Base-by-base conservation (phyloP, 1,140 invertebrate species). In the Panagrolaimus sp. region DNA sequence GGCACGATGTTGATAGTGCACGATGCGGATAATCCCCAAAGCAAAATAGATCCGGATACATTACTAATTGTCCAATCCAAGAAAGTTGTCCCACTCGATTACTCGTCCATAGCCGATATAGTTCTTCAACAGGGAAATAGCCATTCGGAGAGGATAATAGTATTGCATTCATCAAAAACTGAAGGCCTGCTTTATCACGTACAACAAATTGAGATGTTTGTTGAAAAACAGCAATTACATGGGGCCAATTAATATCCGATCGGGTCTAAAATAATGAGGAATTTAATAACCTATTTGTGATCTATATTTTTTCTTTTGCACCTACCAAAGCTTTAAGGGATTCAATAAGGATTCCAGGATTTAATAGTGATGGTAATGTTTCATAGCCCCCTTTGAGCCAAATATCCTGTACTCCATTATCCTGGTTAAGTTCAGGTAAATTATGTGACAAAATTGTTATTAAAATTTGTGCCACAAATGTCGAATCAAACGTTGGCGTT, bases 21-120 rank as follows among this genome's bases (percentile, higher is more conserved):
- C 90, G 90, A 83, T 90, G 92, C 0, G 90, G 89, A 85, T 92
- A 90, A 84, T 97, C 94, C 63, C 91, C 90, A 83, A 97, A 92
- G 81, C 91, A 93, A 84, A 97, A 95, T 43, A 97, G 88, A 84
- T 97, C 94, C 0, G 91, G 89, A 85, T 92, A 89, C 28, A 84
- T 83, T 1, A 97, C 21, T 28, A 58, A 21, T 28, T 26, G 12
- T 58, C 52, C 52, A 28, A 58, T 28, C 52, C 52, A 58, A 58
- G 52, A 21, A 21, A 58, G 3, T 43, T 74, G 73, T 44, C 73
- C 73, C 7, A 58, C 24, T 24, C 63, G 77, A 45, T 74, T 74
- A 15, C 43, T 73, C n/a, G 10, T 43, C 73, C 73, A 74, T 9
- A 65, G 44, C 43, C 67, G 64, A 52, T 62, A 71, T 21, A 74